Evolutionary conservation across 2,113 vertebrate genomes (phyloP).

Genomic region (Tychaedon coryphoeus): DNA sequence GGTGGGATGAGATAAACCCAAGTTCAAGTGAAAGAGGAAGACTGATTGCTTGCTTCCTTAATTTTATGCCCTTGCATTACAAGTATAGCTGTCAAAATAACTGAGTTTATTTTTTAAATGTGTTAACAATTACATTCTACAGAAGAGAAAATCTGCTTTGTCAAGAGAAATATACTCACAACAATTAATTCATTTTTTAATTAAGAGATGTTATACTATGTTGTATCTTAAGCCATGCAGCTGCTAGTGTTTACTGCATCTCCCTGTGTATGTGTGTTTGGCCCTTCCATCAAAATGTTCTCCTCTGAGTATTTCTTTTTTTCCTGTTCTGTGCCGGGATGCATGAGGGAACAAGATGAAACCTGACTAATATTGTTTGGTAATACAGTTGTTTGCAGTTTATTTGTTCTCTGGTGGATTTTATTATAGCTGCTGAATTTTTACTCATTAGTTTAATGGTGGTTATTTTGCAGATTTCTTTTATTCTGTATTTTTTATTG

Average conservation of each 20-base stretch:
- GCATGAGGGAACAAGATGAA: conserved; percentile 22
- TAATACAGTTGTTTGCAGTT: conserved; percentile 40
- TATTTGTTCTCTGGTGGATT: conserved; percentile 60
- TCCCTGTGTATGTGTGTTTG: not conserved
- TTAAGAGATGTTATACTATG: conserved; percentile 37
- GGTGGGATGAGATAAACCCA: not conserved
- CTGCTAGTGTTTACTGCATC: conserved; percentile 45
- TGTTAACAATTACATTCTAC: not conserved
- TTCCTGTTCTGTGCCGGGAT: not conserved
- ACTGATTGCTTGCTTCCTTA: not conserved
- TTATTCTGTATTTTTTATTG: conserved; percentile 60
- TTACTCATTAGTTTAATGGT: conserved; percentile 66
- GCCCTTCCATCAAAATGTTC: conserved; percentile 11
- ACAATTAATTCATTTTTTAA: conserved; percentile 61
- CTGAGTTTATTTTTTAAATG: not conserved
- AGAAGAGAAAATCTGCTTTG: not conserved
- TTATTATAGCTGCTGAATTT: conserved; percentile 57
- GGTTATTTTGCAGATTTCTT: conserved; percentile 61
- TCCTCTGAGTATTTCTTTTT: conserved; percentile 26
- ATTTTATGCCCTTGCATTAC: not conserved
- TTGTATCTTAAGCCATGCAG: conserved; percentile 44
- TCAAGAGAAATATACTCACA: not conserved
- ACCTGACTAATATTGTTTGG: conserved; percentile 56
- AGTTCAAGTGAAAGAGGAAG: not conserved
- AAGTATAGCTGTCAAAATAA: not conserved